Evolutionary conservation across 2,888 invertebrate species (phyloP).

Genomic region (Stenichneumon culpator): DNA sequence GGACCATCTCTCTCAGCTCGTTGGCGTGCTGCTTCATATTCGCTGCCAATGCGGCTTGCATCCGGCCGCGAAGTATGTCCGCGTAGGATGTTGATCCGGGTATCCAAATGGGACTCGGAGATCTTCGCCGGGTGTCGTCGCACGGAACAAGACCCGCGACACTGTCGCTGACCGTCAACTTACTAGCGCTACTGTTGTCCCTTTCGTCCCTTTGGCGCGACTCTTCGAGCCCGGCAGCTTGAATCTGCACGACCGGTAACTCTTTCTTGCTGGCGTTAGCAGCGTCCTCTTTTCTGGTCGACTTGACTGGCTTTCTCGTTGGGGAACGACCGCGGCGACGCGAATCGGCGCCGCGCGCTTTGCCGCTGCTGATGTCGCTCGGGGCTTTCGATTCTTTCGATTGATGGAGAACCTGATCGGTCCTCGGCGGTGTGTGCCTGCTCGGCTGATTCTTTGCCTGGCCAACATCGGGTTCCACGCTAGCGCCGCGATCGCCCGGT

Average conservation of each 20-base stretch:
- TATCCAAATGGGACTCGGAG: slow-evolving; percentile 91
- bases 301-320: slow-evolving; percentile 79
- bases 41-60: slow-evolving; percentile 74
- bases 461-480: slow-evolving; percentile 11
- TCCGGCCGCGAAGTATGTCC: slow-evolving; percentile 90
- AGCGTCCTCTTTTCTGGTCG: slow-evolving; percentile 47
- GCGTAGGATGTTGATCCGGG: slow-evolving; percentile 92
- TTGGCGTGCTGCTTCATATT: slow-evolving; percentile 71
- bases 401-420: slow-evolving; percentile 37
- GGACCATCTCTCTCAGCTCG: slow-evolving; percentile 72
- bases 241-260: slow-evolving; percentile 67
- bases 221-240: slow-evolving; percentile 63
- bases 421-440: slow-evolving; percentile 40
- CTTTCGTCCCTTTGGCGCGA: slow-evolving; percentile 46
- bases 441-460: slow-evolving; percentile 21
- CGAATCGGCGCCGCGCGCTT: slow-evolving; percentile 74
- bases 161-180: slow-evolving; percentile 44
- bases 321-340: slow-evolving; percentile 87
- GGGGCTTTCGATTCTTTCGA: slow-evolving; percentile 33
- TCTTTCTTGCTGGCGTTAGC: slow-evolving; percentile 58
- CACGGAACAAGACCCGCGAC: slow-evolving; percentile 74
- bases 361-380: slow-evolving; percentile 42
- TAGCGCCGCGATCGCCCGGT: slow-evolving; percentile 78
- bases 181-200: slow-evolving; percentile 36
- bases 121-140: slow-evolving; percentile 85